A percentile compares a stretch with the other conserved stretches of the same genome.
Evolutionary conservation across 2,113 vertebrate genomes (phyloP).

Genomic region (Salvelinus sp.): DNA sequence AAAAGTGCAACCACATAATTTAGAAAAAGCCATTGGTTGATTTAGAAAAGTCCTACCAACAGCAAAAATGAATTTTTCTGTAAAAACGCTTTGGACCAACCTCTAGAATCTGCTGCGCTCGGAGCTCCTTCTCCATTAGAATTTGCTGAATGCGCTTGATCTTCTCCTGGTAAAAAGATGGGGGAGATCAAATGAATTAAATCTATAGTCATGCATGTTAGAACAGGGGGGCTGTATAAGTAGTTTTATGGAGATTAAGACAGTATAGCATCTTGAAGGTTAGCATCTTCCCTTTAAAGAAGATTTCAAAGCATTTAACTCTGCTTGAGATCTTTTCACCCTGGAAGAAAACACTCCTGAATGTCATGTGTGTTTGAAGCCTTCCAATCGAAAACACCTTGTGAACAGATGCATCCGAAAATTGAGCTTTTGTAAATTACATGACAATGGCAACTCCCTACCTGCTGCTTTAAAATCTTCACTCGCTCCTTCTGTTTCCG

Average conservation of each 20-base stretch:
- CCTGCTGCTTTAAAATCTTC: slow-evolving; percentile 96
- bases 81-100: slow-evolving; percentile 66
- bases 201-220: slow-evolving; percentile 65
- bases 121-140: slow-evolving; percentile 93
- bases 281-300: slow-evolving; percentile 30
- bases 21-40: slow-evolving; percentile 55
- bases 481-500: slow-evolving; percentile 93
- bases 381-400: neutral
- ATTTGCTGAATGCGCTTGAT: slow-evolving; percentile 96
- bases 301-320: slow-evolving; percentile 33
- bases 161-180: slow-evolving; percentile 84
- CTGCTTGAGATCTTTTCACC: slow-evolving; percentile 32
- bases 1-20: slow-evolving; percentile 50
- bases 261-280: slow-evolving; percentile 37
- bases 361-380: neutral
- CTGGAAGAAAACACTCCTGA: neutral
- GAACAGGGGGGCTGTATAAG: slow-evolving; percentile 26
- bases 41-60: slow-evolving; percentile 42
- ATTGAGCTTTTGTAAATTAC: neutral
- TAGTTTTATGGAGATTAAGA: slow-evolving; percentile 30
- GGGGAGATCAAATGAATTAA: slow-evolving; percentile 57
- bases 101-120: slow-evolving; percentile 96
- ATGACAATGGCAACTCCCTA: slow-evolving; percentile 57
- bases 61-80: slow-evolving; percentile 60
- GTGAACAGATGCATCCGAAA: slow-evolving; percentile 8